Percentiles rank a stretch among this genome's conserved stretches.
Conservation (phyloP, 1,140 invertebrate genomes). For the Aphidius gifuensis region DNA sequence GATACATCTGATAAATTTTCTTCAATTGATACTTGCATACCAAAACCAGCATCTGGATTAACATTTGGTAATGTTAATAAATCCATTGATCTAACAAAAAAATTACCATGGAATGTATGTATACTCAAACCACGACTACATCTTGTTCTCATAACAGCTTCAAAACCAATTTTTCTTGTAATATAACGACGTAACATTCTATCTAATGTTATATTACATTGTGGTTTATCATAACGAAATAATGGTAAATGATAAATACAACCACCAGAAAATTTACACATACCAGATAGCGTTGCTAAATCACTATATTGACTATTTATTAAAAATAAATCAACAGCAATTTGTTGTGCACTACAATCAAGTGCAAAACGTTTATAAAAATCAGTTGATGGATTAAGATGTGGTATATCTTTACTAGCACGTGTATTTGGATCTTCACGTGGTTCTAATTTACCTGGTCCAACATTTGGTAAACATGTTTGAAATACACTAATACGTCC, state of each 20-base stretch:
- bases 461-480: constrained; percentile 84
- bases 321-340: constrained; percentile 94
- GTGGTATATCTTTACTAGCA: constrained; percentile 73
- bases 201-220: constrained; percentile 73
- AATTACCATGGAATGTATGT: constrained; percentile 99
- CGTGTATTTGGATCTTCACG: constrained; percentile 85
- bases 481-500: constrained; percentile 94
- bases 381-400: constrained; percentile 92
- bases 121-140: constrained; percentile 91
- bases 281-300: constrained; percentile 86
- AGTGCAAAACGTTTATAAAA: constrained; percentile 97
- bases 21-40: constrained; percentile 95
- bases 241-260: constrained; percentile 90
- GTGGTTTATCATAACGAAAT: constrained; percentile 72
- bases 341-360: constrained; percentile 94
- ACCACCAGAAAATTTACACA: constrained; percentile 94
- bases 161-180: constrained; percentile 96
- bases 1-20: constrained; percentile 84
- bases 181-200: constrained; percentile 85
- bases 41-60: constrained; percentile 97
- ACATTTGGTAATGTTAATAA: constrained; percentile 94
- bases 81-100: constrained; percentile 98
- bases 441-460: constrained; percentile 78
- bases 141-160: constrained; percentile 96
- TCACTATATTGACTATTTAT: constrained; percentile 92